Evolutionary conservation across 2,888 invertebrate species (phyloP).

Genomic region (Phyllotreta cruciferae): DNA sequence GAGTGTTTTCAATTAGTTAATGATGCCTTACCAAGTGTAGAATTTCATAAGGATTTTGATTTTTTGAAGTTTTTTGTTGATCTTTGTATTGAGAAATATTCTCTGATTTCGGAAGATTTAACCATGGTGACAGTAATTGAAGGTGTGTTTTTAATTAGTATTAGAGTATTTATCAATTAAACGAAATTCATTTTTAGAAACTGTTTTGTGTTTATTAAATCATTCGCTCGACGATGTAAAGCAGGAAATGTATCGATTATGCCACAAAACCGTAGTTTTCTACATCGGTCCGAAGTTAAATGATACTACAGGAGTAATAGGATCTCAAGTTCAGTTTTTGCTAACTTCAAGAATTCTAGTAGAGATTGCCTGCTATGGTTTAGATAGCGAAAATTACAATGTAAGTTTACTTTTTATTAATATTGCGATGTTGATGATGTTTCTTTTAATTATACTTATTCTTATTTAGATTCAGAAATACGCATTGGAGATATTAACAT

Average conservation of each 20-base stretch:
- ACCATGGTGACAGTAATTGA: conserved; percentile 39
- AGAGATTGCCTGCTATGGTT: conserved; percentile 71
- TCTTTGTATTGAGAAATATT: conserved; percentile 50
- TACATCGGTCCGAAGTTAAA: conserved; percentile 64
- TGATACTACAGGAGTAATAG: conserved; percentile 53
- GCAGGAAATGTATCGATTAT: conserved; percentile 64
- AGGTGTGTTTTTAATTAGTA: conserved; percentile 36
- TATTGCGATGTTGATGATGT: conserved; percentile 11
- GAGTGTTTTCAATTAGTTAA: conserved; percentile 62
- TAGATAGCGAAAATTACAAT: conserved; percentile 60
- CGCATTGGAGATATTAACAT: conserved; percentile 69
- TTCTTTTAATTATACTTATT: background rate
- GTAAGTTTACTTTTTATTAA: conserved; percentile 47
- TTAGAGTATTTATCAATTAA: background rate
- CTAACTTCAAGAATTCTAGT: conserved; percentile 66
- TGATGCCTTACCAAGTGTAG: conserved; percentile 65
- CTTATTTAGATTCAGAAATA: conserved; percentile 63
- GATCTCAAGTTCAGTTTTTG: conserved; percentile 64
- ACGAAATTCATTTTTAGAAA: conserved; percentile 47
- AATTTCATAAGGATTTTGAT: conserved; percentile 66
- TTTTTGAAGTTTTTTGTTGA: conserved; percentile 60
- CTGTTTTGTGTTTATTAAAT: conserved; percentile 65
- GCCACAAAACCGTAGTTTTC: conserved; percentile 64
- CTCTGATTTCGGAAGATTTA: conserved; percentile 42
- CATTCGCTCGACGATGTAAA: conserved; percentile 65